Base-by-base conservation (phyloP, 2,113 vertebrate genomes). In the Notothenia rossii region DNA sequence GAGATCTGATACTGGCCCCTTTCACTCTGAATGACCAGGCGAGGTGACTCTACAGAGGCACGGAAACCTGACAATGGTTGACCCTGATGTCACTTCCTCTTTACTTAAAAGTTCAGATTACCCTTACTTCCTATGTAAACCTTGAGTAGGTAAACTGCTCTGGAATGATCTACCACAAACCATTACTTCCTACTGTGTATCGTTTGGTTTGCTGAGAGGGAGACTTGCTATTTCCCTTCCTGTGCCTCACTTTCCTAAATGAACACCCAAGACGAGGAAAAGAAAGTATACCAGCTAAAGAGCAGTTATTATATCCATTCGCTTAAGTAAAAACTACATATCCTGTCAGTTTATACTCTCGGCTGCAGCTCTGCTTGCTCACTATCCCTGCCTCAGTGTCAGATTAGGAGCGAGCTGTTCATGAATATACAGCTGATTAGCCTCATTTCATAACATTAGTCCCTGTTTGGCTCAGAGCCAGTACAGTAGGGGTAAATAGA, bases 401-500 rank as follows among this genome's bases (percentile, higher is more conserved):
- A 93, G 88, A 92, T 92, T 88, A 91, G 82, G 62, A 50, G 80
- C 10, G 61, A 81, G 53, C 73, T 71, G 64, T 90, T 90, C 76
- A 77, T 89, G 85, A 94, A 90, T 83, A 90, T 81, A 88, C 86
- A 89, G 88, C 76, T 84, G 89, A 83, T 87, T 85, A 82, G 75
- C 86, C 81, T 84, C 79, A 78, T 88, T 93, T 90, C 60, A 51
- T 78, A 92, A 90, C 86, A 86, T 85, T 79, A 79, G 79, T 82
- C 75, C 43, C 66, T 5, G 85, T 69, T 81, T 89, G 90, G 87
- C 88, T 91, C 58, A 48, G 66, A 86, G 85, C 85, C 91, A 89
- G 84, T 89, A 90, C 86, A 90, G 91, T 87, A 87, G 82, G 72
- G 88, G 84, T 84, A 85, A 93, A 89, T 79, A 72, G 84, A 91